Base-by-base conservation (phyloP, 2,113 vertebrate genomes). In the Cranoglanis bouderius region DNA sequence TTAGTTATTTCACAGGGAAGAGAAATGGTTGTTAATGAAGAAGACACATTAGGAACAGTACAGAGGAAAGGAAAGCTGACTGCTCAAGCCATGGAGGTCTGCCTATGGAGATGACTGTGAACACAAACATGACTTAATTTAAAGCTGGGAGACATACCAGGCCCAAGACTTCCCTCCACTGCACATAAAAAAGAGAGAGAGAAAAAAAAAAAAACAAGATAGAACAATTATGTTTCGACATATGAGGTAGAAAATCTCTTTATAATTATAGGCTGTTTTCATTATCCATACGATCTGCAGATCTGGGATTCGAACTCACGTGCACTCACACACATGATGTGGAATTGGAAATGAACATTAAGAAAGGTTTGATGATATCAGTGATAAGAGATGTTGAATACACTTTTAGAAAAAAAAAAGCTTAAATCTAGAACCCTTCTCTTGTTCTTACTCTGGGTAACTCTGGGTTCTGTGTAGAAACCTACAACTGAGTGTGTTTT, bases 121-220 rank as follows among this genome's bases (percentile, higher is more conserved):
- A 86, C 35, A 85, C 87, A 90, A 89, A 85, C 77, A 51, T 21
- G n/a, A 72, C 70, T 91, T 87, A 91, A 84, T 88, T 89, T 59
- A 70, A 87, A 67, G 87, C 6, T 63, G 70, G 87, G 5, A 94
- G 95, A 99, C 98, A 94, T 99, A 99, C 98, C 98, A 98, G 98
- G 95, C 98, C 98, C 95, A 99, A 96, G 94, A 97, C 94, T 94
- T 98, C 97, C 96, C 97, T 97, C 96, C 98, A 98, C 98, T 99
- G 97, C 90, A 95, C 89, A 95, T 95, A 95, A 91, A 97, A 98
- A 92, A 97, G 94, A 98, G 88, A 96, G 92, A 97, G 92, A 96
- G 35, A 95, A 61, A 85, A 88, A 94, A 95, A 61, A 83, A 88
- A 94, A 16, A 61, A 61, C 35, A 89, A 84, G 46, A 89, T 83